phyloP scores from a whole-genome alignment of 1,140 invertebrate species.

The Scaptomyza hsui region DNA sequence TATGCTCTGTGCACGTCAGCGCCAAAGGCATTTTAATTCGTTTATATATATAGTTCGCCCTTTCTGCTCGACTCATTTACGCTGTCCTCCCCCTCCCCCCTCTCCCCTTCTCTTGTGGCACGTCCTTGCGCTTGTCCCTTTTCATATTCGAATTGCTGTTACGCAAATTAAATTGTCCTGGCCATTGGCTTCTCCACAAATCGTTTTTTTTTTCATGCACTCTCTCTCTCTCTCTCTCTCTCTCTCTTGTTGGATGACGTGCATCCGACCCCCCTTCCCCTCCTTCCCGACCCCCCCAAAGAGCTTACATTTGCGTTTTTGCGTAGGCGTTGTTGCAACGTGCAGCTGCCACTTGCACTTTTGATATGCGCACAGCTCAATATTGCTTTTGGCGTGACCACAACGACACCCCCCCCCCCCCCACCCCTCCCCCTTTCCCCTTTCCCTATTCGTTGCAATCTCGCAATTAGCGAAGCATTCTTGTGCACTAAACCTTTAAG shows the following conservation, averaged over 20 bases:
- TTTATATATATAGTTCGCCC: constrained; percentile 64
- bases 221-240: background rate
- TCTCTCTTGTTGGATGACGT: background rate
- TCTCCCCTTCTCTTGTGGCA: too few relatives aligned
- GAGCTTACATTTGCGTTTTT: too few relatives aligned
- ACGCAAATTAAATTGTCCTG: constrained; percentile 73
- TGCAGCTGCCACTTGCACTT: background rate
- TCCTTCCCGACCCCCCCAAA: too few relatives aligned
- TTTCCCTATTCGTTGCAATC: constrained; percentile 11
- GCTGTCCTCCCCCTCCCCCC: too few relatives aligned
- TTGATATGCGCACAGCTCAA: background rate
- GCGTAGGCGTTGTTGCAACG: background rate
- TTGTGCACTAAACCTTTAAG: constrained; percentile 47
- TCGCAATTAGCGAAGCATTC: constrained; percentile 56
- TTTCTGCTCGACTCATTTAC: constrained; percentile 50
- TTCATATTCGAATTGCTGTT: constrained; percentile 35
- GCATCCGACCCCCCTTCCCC: too few relatives aligned
- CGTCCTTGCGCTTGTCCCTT: constrained; percentile 12
- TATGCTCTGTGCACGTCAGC: constrained; percentile 38
- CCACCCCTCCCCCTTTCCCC: too few relatives aligned
- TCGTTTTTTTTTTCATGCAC: constrained; percentile 57
- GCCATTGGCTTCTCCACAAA: constrained; percentile 57
- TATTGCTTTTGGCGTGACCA: background rate
- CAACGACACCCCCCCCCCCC: background rate
- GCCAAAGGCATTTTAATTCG: constrained; percentile 75